Evolutionary conservation across 2,888 invertebrate species (phyloP).

Genomic region (Epinotia ramella): DNA sequence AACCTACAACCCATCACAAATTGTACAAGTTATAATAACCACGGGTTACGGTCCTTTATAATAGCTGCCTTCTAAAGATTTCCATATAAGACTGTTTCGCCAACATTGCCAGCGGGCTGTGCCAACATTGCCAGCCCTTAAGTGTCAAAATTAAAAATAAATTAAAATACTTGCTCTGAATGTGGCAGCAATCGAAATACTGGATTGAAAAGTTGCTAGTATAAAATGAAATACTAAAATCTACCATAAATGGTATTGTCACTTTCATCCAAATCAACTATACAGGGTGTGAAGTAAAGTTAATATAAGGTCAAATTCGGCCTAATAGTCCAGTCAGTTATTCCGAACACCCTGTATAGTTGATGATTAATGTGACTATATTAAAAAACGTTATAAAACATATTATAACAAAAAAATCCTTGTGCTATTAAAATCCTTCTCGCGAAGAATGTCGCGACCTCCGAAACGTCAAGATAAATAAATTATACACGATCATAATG

Average conservation of each 20-base stretch:
- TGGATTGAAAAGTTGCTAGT: neutral
- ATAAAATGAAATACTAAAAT: slow-evolving; percentile 11
- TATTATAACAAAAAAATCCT: neutral
- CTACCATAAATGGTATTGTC: slow-evolving; percentile 29
- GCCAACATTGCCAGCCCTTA: slow-evolving; percentile 31
- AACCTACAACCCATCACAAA: too few relatives aligned
- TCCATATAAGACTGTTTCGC: neutral
- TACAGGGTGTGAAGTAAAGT: too few relatives aligned
- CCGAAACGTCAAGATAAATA: too few relatives aligned
- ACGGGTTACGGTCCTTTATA: neutral
- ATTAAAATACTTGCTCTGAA: neutral
- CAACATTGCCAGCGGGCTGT: neutral
- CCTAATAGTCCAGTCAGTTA: too few relatives aligned
- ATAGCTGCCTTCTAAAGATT: slow-evolving; percentile 22
- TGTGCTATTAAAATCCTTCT: neutral
- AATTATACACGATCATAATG: too few relatives aligned
- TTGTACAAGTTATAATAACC: too few relatives aligned
- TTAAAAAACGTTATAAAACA: neutral
- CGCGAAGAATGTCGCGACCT: too few relatives aligned
- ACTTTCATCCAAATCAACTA: too few relatives aligned
- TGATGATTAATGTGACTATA: too few relatives aligned
- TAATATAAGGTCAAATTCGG: too few relatives aligned
- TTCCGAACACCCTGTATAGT: too few relatives aligned
- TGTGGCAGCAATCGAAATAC: slow-evolving; percentile 4
- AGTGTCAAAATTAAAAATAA: slow-evolving; percentile 5